Evolutionary conservation across 1,140 invertebrate species (phyloP).

Genomic region (Drosophila setifemur): DNA sequence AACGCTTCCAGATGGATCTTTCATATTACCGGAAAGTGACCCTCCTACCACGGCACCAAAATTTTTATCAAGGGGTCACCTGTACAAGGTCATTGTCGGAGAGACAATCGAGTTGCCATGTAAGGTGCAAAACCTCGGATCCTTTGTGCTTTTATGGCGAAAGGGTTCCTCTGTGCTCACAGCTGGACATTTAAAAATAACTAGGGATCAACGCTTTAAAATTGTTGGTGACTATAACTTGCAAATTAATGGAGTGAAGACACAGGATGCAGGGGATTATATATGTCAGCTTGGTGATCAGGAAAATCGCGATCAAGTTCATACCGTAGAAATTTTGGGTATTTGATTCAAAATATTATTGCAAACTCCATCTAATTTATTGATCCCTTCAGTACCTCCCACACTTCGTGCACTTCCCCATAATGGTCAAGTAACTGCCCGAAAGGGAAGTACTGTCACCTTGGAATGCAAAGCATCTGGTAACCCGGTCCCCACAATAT

Average conservation of each 20-base stretch:
- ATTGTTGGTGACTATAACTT: constrained; percentile 86
- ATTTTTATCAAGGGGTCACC: constrained; percentile 88
- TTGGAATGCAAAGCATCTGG: constrained; percentile 85
- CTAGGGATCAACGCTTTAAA: constrained; percentile 84
- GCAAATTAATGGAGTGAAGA: constrained; percentile 85
- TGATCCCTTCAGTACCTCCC: constrained; percentile 82
- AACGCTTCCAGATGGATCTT: constrained; percentile 53
- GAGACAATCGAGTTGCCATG: constrained; percentile 89
- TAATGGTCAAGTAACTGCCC: constrained; percentile 84
- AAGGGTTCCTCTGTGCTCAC: constrained; percentile 85
- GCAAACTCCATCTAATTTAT: not conserved
- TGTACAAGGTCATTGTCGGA: constrained; percentile 89
- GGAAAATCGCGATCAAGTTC: constrained; percentile 83
- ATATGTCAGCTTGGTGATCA: constrained; percentile 84
- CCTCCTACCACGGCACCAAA: constrained; percentile 83
- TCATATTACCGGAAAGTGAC: constrained; percentile 61
- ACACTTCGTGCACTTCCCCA: constrained; percentile 83
- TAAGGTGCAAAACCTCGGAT: constrained; percentile 88
- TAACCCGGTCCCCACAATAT: constrained; percentile 83
- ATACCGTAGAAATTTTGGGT: constrained; percentile 84
- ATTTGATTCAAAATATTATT: constrained; percentile 14
- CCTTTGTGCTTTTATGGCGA: constrained; percentile 86
- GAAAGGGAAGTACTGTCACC: constrained; percentile 85
- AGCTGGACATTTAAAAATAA: constrained; percentile 86
- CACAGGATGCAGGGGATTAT: constrained; percentile 83